A percentile compares a stretch with the other conserved stretches of the same genome.
Conservation (phyloP, 2,888 invertebrate species). For the Heterodera filipjevi region DNA sequence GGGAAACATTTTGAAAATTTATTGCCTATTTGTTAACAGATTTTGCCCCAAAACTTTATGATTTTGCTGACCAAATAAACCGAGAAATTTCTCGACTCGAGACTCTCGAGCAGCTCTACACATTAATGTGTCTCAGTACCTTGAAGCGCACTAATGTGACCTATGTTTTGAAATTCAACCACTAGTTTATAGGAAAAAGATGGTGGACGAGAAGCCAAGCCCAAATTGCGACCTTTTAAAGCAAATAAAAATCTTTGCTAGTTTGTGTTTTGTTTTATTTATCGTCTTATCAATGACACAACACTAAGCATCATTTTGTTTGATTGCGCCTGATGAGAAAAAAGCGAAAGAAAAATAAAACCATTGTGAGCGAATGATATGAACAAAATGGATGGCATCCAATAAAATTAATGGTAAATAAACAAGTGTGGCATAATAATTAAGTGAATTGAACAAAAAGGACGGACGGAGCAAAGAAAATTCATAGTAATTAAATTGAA, state of each 20-base stretch:
- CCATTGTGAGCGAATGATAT: not conserved
- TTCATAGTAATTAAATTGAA: not conserved
- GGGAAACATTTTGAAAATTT: no score
- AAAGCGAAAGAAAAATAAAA: not conserved
- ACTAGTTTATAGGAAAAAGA: no score
- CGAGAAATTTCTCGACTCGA: no score
- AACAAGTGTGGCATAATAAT: not conserved
- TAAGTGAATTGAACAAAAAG: not conserved
- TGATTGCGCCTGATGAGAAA: conserved; percentile 5
- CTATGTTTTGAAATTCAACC: no score
- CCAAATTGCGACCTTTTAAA: not conserved
- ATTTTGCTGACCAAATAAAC: no score
- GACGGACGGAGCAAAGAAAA: not conserved
- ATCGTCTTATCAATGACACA: not conserved
- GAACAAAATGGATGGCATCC: conserved; percentile 2
- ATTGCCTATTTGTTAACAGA: no score
- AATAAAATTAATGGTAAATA: not conserved
- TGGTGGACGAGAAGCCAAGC: no score
- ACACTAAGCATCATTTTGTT: not conserved
- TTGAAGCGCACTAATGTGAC: no score
- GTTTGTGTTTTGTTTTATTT: not conserved
- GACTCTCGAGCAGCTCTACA: no score
- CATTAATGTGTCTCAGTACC: no score
- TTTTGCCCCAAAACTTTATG: no score
- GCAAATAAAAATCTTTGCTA: not conserved